A percentile compares a stretch with the other conserved stretches of the same genome.
phyloP scores from a whole-genome alignment of 2,113 vertebrate genomes.

The Onychostoma macrolepis region DNA sequence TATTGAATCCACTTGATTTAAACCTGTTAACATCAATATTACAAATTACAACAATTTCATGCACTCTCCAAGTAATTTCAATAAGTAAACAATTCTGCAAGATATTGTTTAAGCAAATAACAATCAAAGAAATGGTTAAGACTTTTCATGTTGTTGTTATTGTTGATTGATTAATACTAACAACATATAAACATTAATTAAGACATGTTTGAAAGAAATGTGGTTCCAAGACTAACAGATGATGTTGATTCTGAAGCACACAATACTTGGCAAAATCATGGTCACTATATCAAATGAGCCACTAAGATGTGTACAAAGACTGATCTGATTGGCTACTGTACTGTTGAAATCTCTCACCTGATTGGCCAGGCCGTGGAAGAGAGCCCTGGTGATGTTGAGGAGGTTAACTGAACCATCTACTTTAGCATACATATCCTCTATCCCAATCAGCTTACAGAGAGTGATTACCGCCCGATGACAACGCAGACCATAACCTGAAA shows the following conservation, averaged over 20 bases:
- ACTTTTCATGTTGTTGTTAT: too few species aligned
- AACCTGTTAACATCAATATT: not conserved
- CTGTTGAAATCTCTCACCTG: conserved; percentile 78
- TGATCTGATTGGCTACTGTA: not conserved
- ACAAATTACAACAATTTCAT: not conserved
- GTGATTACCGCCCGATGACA: conserved; percentile 95
- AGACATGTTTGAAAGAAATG: too few species aligned
- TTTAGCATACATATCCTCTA: conserved; percentile 93
- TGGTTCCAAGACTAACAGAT: too few species aligned
- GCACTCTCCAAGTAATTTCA: not conserved
- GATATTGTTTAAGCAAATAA: not conserved
- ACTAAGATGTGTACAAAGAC: not conserved
- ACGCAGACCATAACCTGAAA: conserved; percentile 87
- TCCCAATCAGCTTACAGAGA: conserved; percentile 90
- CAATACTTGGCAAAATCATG: not conserved
- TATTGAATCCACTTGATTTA: not conserved
- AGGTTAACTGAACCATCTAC: conserved; percentile 87
- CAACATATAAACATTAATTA: too few species aligned
- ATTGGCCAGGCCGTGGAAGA: conserved; percentile 83
- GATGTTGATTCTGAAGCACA: not conserved
- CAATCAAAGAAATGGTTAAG: too few species aligned
- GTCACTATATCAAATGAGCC: not conserved
- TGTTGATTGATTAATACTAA: too few species aligned
- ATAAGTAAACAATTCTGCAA: not conserved
- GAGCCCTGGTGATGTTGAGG: conserved; percentile 86